Evolutionary conservation across 2,888 invertebrate species (phyloP).

Genomic region (Prenolepis imparis): DNA sequence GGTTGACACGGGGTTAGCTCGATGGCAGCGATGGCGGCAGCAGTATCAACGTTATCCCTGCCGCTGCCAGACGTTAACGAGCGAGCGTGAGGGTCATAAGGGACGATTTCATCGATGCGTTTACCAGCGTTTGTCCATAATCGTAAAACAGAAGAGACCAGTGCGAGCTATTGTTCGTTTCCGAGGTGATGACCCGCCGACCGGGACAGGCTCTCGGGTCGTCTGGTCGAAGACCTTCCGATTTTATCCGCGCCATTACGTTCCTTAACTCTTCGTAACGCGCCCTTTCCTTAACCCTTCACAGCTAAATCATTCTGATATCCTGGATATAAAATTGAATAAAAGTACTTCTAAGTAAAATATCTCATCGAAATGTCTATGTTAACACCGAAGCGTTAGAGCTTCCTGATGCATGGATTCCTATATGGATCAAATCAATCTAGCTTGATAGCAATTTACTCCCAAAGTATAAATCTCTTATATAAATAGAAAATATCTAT

Average conservation of each 20-base stretch:
- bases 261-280: neutral
- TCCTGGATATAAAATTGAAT: neutral
- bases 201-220: neutral
- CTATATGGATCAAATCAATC: neutral
- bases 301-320: neutral
- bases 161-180: constrained; percentile 12
- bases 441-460: neutral
- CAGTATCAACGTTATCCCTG: neutral
- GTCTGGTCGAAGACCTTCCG: constrained; percentile 1
- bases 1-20: constrained; percentile 53
- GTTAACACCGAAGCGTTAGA: neutral
- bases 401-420: neutral
- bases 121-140: constrained; percentile 36
- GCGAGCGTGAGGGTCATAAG: constrained; percentile 36
- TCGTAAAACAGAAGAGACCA: constrained; percentile 16
- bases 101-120: constrained; percentile 48
- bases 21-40: constrained; percentile 21
- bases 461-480: neutral
- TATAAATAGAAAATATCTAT: constrained; percentile 3
- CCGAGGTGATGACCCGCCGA: constrained; percentile 5
- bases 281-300: neutral
- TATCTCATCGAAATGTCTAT: neutral
- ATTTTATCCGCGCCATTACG: constrained; percentile 13
- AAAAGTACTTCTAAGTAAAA: neutral
- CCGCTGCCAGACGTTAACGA: constrained; percentile 54